Conservation (phyloP, 2,888 invertebrate genomes). For the Diaprepes abbreviatus region DNA sequence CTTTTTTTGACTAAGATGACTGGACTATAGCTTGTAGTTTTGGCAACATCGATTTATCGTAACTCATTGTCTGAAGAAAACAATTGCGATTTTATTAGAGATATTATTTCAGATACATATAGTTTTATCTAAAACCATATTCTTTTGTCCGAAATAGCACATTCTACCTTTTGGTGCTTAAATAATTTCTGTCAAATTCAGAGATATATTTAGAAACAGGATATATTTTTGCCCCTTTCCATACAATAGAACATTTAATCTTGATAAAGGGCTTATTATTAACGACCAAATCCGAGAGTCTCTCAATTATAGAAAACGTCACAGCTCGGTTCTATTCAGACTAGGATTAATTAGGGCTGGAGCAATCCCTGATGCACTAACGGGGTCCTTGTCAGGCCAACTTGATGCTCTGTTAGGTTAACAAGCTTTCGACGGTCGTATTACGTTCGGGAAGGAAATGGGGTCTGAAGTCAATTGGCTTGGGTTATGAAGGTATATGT, state of each 20-base stretch:
- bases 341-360: conserved; percentile 26
- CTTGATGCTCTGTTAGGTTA: conserved; percentile 30
- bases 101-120: no score
- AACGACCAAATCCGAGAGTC: conserved; percentile 17
- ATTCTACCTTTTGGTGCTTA: no score
- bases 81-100: no score
- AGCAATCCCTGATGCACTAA: conserved; percentile 29
- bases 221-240: not conserved
- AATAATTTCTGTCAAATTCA: not conserved
- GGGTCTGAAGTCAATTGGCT: conserved; percentile 18
- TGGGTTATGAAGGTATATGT: not conserved
- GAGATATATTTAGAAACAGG: not conserved
- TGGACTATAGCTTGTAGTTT: no score
- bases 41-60: no score
- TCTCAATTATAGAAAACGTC: conserved; percentile 34
- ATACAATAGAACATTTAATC: conserved; percentile 16
- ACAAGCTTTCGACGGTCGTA: conserved; percentile 22
- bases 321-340: conserved; percentile 25
- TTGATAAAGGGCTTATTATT: conserved; percentile 31
- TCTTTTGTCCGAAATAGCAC: no score
- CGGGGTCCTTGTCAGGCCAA: conserved; percentile 18
- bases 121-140: no score
- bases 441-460: conserved; percentile 8
- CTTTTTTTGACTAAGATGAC: no score
- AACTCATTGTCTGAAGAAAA: no score